phyloP scores from a whole-genome alignment of 2,113 vertebrate species.

The Chloropsis hardwickii region DNA sequence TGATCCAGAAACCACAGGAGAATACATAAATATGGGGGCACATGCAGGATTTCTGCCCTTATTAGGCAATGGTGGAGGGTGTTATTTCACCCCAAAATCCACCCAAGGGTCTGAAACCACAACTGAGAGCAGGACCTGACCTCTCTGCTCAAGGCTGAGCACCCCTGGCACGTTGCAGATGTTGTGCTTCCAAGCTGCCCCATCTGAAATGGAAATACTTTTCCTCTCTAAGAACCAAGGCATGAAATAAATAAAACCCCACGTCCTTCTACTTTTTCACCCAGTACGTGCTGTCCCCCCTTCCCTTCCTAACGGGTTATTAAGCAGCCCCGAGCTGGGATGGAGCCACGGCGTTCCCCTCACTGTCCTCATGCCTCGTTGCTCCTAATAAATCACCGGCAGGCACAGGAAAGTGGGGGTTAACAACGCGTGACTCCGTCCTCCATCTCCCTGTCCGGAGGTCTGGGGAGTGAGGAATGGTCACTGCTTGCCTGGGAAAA shows the following conservation, averaged over 20 bases:
- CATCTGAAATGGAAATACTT: not conserved
- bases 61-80: accelerated
- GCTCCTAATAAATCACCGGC: not conserved
- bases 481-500: not conserved
- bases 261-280: not conserved
- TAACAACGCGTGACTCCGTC: not conserved
- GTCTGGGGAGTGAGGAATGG: not conserved
- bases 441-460: conserved; percentile 35
- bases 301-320: not conserved
- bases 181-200: not conserved
- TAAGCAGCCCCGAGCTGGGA: not conserved
- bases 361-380: not conserved
- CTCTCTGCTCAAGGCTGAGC: not conserved
- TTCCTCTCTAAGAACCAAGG: not conserved
- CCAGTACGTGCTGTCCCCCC: not conserved
- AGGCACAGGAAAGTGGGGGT: not conserved
- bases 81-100: not conserved
- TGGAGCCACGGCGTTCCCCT: not conserved
- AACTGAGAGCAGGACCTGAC: not conserved
- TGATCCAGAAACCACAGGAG: not conserved
- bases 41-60: accelerated
- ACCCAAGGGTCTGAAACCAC: not conserved
- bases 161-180: accelerated
- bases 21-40: not conserved
- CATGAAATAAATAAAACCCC: not conserved